A percentile compares a stretch with the other conserved stretches of the same genome.
Evolutionary conservation across 2,113 vertebrate genomes (phyloP).

Genomic region (Trogon melanurus): DNA sequence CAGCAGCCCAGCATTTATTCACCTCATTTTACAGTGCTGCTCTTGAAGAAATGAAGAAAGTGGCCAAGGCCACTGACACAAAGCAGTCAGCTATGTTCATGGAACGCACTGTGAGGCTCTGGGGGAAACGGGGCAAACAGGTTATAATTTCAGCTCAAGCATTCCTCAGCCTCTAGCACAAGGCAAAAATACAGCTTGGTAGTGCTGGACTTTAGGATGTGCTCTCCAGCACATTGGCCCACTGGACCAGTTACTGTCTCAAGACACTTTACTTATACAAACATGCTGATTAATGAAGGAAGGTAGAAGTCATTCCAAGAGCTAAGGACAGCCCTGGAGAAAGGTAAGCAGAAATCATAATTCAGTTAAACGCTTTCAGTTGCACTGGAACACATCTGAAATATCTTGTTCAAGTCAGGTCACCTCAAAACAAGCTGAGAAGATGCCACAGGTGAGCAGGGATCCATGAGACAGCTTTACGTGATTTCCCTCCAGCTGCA

Average conservation of each 20-base stretch:
- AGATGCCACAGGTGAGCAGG: neutral
- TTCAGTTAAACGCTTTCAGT: neutral
- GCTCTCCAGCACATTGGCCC: neutral
- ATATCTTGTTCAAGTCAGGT: neutral
- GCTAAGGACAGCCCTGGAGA: neutral
- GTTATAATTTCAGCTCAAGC: neutral
- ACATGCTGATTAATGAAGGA: neutral
- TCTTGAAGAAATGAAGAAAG: slow-evolving; percentile 37
- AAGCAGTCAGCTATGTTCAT: neutral
- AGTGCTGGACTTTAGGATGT: neutral
- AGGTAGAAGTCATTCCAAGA: neutral
- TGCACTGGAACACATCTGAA: neutral
- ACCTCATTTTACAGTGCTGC: neutral
- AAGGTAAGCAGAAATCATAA: neutral
- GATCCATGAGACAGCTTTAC: fast-evolving
- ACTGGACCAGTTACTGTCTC: neutral
- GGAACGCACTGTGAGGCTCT: fast-evolving
- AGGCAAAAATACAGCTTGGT: neutral
- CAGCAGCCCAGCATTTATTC: slow-evolving; percentile 43
- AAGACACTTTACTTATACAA: neutral
- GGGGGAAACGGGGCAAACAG: neutral
- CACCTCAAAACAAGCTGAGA: neutral
- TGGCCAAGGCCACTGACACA: neutral
- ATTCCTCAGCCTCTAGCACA: neutral
- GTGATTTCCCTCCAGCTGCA: fast-evolving